phyloP scores from a whole-genome alignment of 2,888 invertebrate species.

The Coecobrya sp. region DNA sequence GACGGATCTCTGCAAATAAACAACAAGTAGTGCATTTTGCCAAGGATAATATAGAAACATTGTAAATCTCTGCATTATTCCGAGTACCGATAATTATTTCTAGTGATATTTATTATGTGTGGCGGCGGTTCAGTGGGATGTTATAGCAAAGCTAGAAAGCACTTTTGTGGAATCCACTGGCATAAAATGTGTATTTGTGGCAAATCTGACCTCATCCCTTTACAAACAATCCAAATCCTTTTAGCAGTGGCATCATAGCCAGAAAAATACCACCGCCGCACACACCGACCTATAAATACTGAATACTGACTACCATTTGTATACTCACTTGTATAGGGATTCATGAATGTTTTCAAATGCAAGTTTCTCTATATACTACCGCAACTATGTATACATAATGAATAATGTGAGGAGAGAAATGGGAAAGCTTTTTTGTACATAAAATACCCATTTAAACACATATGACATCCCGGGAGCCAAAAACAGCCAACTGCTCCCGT shows the following conservation, averaged over 20 bases:
- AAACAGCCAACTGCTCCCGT: not conserved
- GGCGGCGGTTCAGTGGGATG: not conserved
- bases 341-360: not conserved
- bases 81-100: not conserved
- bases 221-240: conserved; percentile 34
- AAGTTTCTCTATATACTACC: not conserved
- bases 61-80: not conserved
- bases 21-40: not conserved
- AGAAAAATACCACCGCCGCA: conserved; percentile 3
- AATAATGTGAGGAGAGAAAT: not conserved
- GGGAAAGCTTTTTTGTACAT: not conserved
- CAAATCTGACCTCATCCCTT: conserved; percentile 45
- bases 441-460: conserved; percentile 21
- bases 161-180: not conserved
- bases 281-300: no score
- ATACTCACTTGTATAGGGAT: not conserved
- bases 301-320: no score
- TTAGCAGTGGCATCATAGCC: conserved; percentile 28
- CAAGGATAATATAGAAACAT: not conserved
- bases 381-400: not conserved
- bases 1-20: not conserved
- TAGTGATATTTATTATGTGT: conserved; percentile 1
- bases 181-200: conserved; percentile 28
- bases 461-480: conserved; percentile 33
- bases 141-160: not conserved